Evolutionary conservation across 2,113 vertebrate species (phyloP).

Genomic region (Pollachius pollachius): DNA sequence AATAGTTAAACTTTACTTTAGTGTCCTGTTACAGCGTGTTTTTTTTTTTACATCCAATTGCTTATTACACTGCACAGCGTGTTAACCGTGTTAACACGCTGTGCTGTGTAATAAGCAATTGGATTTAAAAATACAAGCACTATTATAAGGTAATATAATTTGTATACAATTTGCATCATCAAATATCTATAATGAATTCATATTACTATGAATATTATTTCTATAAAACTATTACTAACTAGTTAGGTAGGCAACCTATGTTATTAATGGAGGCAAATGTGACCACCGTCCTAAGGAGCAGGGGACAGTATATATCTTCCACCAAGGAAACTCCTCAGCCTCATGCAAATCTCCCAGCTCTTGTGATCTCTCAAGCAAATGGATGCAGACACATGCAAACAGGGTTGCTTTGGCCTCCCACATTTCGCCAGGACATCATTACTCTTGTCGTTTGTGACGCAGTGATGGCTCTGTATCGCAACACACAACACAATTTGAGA

Average conservation of each 20-base stretch:
- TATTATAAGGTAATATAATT: neutral
- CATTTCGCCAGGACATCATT: neutral
- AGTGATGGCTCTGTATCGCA: neutral
- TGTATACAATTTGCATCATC: neutral
- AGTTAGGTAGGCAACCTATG: neutral
- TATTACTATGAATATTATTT: too few relatives aligned
- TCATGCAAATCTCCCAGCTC: constrained; percentile 64
- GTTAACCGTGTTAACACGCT: too few relatives aligned
- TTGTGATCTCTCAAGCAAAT: constrained; percentile 70
- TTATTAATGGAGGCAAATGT: neutral
- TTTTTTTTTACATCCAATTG: too few relatives aligned
- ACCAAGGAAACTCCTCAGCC: constrained; percentile 30
- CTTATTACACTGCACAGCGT: too few relatives aligned
- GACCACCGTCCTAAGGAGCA: neutral
- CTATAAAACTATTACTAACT: too few relatives aligned
- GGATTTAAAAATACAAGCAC: neutral
- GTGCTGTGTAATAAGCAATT: too few relatives aligned
- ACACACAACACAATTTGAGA: too few relatives aligned
- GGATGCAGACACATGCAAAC: constrained; percentile 66
- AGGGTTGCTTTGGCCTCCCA: neutral
- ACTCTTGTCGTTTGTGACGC: neutral
- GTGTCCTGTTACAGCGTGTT: too few relatives aligned
- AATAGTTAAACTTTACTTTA: too few relatives aligned
- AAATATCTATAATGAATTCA: neutral
- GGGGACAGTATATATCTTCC: neutral